These are phyloP conservation scores for Camponotus pennsylvanicus DNA, from an alignment of 1,140 invertebrate genomes.

Conservation along the genomic window DNA sequence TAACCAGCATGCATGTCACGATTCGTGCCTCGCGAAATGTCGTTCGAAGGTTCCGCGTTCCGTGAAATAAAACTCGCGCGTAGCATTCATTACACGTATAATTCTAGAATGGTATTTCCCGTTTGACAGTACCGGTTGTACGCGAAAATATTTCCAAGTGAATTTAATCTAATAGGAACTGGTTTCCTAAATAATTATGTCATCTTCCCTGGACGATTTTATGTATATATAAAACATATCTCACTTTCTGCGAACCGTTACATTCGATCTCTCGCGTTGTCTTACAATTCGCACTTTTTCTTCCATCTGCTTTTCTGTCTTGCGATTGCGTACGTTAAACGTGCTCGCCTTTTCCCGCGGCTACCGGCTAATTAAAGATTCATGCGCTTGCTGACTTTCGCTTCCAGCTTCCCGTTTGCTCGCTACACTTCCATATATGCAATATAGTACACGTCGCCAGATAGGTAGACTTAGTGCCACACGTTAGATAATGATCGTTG, in stretches of 20 bases:
- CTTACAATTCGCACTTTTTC: slow-evolving; percentile 3
- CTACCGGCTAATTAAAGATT: slow-evolving; percentile 61
- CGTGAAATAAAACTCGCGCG: not conserved
- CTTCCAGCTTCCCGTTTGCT: slow-evolving; percentile 33
- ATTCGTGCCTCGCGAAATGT: slow-evolving; percentile 35
- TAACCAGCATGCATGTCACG: slow-evolving; percentile 32
- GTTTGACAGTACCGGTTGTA: not conserved
- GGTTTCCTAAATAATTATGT: slow-evolving; percentile 44
- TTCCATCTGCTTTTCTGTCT: slow-evolving; percentile 37
- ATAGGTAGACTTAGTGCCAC: slow-evolving; percentile 36
- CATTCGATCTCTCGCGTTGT: slow-evolving; percentile 32
- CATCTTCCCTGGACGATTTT: slow-evolving; percentile 47
- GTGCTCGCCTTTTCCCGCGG: slow-evolving; percentile 65
- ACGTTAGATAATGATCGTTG: slow-evolving; percentile 60
- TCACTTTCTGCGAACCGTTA: slow-evolving; percentile 72
- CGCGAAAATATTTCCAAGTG: slow-evolving; percentile 10
- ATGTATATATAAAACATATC: slow-evolving; percentile 25
- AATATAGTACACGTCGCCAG: slow-evolving; percentile 29
- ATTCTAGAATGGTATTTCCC: not conserved
- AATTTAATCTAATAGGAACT: slow-evolving; percentile 1
- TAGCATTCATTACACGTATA: not conserved
- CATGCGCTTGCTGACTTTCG: slow-evolving; percentile 56
- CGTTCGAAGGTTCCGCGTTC: slow-evolving; percentile 36
- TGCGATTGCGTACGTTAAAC: slow-evolving; percentile 56
- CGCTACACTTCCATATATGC: slow-evolving; percentile 57